These are phyloP conservation scores for Poeciliopsis prolifica DNA, from an alignment of 2,113 vertebrate species.

Conservation along the genomic window DNA sequence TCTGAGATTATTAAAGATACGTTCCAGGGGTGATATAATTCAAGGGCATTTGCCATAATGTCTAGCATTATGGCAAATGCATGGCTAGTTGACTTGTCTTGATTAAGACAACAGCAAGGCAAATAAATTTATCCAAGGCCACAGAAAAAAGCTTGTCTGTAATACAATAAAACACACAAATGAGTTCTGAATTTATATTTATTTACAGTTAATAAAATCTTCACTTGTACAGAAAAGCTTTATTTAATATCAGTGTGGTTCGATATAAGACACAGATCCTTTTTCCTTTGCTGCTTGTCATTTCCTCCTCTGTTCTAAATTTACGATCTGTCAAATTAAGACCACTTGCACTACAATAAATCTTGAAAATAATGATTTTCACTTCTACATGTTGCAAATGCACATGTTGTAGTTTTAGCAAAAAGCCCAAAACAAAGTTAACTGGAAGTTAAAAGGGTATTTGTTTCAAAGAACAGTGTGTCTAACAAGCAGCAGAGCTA, in stretches of 20 bases:
- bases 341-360: neutral
- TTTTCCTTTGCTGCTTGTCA: neutral
- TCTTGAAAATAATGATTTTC: neutral
- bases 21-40: too few relatives aligned
- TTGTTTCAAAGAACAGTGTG: constrained; percentile 3
- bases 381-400: neutral
- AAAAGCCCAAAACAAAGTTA: neutral
- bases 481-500: neutral
- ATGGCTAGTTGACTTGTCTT: too few relatives aligned
- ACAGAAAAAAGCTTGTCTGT: too few relatives aligned
- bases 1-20: constrained; percentile 10
- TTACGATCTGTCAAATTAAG: neutral
- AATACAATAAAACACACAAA: neutral
- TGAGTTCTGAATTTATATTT: neutral
- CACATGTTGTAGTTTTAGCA: neutral
- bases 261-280: too few relatives aligned
- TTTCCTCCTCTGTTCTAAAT: neutral
- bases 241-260: neutral
- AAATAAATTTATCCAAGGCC: too few relatives aligned
- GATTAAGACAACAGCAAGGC: neutral
- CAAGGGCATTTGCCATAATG: neutral
- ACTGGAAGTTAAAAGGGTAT: neutral
- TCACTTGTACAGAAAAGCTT: neutral
- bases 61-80: neutral
- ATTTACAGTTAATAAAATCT: neutral